Conservation (phyloP, 2,888 invertebrate species). For the Mythimna pallens region DNA sequence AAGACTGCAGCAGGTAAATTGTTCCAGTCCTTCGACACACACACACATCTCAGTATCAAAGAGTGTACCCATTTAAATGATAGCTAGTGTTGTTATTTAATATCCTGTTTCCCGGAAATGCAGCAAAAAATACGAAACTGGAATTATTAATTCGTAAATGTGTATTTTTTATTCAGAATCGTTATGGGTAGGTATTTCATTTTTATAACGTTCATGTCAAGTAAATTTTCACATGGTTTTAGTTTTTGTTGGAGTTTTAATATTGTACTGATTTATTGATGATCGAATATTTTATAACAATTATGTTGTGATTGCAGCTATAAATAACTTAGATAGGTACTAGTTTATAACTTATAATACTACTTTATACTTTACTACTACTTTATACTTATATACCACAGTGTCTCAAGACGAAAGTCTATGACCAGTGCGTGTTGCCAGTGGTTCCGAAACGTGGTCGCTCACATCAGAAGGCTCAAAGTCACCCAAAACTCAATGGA, state of each 20-base stretch:
- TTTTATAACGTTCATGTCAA: not conserved
- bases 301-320: not conserved
- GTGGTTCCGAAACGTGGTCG: no score
- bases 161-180: constrained; percentile 9
- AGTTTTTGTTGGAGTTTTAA: not conserved
- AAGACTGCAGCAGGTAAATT: no score
- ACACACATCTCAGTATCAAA: constrained; percentile 7
- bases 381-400: no score
- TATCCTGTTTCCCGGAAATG: constrained; percentile 9
- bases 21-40: no score
- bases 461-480: no score
- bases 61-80: constrained; percentile 22
- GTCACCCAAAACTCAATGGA: no score
- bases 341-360: no score
- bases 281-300: not conserved
- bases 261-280: not conserved
- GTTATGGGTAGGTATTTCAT: constrained; percentile 10
- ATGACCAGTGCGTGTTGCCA: no score
- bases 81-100: constrained; percentile 39
- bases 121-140: constrained; percentile 10
- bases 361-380: no score
- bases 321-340: not conserved
- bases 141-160: constrained; percentile 25
- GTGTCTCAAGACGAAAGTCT: no score
- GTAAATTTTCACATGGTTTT: not conserved